Percentiles rank a stretch among this genome's conserved stretches.
Evolutionary conservation across 2,888 invertebrate genomes (phyloP).

Genomic region (Invenusta paracnida): DNA sequence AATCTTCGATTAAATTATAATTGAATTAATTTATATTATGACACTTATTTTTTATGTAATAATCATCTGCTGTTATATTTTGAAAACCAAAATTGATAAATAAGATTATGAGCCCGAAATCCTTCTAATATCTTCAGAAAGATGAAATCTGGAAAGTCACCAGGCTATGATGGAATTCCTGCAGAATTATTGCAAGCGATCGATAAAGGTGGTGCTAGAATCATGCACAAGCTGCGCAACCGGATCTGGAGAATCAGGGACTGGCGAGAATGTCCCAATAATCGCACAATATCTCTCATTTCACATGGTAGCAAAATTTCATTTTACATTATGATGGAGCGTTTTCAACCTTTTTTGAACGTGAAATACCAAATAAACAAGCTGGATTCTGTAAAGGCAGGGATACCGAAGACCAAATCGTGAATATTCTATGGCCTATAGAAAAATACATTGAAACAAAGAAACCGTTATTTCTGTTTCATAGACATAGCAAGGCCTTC

Average conservation of each 20-base stretch:
- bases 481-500: not conserved
- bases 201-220: not conserved
- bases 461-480: not conserved
- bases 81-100: not conserved
- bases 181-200: not conserved
- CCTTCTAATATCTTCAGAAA: not conserved
- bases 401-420: not conserved
- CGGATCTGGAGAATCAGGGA: not conserved
- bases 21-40: no score
- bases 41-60: no score
- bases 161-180: not conserved
- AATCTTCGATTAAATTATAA: no score
- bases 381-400: not conserved
- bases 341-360: not conserved
- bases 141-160: constrained; percentile 1
- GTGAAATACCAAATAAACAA: not conserved
- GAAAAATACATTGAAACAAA: not conserved
- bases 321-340: not conserved
- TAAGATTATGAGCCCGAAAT: constrained; percentile 10
- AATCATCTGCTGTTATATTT: no score
- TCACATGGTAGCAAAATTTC: not conserved
- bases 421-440: not conserved
- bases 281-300: not conserved
- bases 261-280: not conserved
- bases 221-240: constrained; percentile 21